Percentiles rank a stretch among this genome's conserved stretches.
These are phyloP conservation scores for Buceros bicornis DNA, from an alignment of 2,797 vertebrate species.

Conservation along the genomic window DNA sequence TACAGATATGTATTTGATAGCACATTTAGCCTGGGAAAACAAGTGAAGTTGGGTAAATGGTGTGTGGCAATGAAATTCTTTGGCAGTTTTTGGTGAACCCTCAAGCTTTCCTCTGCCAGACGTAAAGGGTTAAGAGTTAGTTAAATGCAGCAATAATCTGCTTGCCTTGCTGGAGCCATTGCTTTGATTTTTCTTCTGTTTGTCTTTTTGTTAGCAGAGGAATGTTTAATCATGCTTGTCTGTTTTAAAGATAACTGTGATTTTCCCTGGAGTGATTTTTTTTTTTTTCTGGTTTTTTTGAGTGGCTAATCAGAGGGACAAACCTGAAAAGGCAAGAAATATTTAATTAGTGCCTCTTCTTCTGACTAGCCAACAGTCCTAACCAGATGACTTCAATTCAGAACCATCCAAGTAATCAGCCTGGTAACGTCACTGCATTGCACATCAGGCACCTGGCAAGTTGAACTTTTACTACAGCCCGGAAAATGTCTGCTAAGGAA, in stretches of 20 bases:
- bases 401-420: not conserved
- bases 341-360: constrained; percentile 48
- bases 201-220: not conserved
- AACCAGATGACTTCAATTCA: constrained; percentile 36
- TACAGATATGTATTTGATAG: not conserved
- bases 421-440: not conserved
- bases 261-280: not conserved
- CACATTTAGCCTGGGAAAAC: not conserved
- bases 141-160: not conserved
- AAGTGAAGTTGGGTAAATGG: not conserved
- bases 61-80: not conserved
- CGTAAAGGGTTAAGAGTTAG: not conserved
- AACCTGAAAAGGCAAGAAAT: constrained; percentile 50
- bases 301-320: constrained; percentile 40
- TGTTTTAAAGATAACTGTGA: not conserved
- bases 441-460: constrained; percentile 51
- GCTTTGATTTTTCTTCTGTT: not conserved
- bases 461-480: not conserved
- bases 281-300: not conserved
- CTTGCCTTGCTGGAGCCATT: not conserved
- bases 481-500: constrained; percentile 57
- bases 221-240: not conserved
- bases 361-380: constrained; percentile 20
- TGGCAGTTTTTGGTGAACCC: not conserved
- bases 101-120: not conserved